Base-by-base conservation (phyloP, 2,888 invertebrate species). In the Callyntrura sp. region DNA sequence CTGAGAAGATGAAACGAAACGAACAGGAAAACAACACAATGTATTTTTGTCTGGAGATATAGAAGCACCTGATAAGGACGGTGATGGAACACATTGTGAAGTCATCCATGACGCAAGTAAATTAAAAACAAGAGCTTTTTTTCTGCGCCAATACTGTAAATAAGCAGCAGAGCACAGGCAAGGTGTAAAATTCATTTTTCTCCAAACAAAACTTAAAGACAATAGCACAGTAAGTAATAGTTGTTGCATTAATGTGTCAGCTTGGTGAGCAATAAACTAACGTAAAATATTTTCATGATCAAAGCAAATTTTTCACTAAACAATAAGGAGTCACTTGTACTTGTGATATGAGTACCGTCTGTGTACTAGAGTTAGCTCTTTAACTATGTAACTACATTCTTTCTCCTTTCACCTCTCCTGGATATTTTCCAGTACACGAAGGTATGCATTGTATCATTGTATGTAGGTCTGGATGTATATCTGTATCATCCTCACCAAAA, bases 21-120 rank as follows among this genome's bases (percentile, higher is more conserved):
- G 4, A 60, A 60, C 9, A 65, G 65, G 65, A 28, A 28, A 28
- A 65, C 14, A 65, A 28, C 65, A 65, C n/a, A n/a, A 4, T 0
- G 28, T 17, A 20, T 20, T 25, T n/a, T n/a, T 65, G 4, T 1
- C 70, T 70, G 70, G 70, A 82, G 57, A 48, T 48, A 65, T n/a
- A n/a, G n/a, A n/a, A n/a, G n/a, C n/a, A n/a, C n/a, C 82, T 70
- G 70, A 70, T 43, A n/a, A n/a, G 48, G 76, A 76, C 51, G 23
- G 17, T 70, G 43, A 17, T 84, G 70, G 70, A 84, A 35, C 70
- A 23, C 55, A 70, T 84, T 84, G 70, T 84, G 51, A 70, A 84
- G 70, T 68, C 70, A 84, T 68, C 70, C 84, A 70, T 84, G 84
- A 84, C 84, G 65, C 57, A 45, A 62, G 48, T 82, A 62, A 68